Conservation (phyloP, 2,113 vertebrate species). For the Calcarius ornatus region DNA sequence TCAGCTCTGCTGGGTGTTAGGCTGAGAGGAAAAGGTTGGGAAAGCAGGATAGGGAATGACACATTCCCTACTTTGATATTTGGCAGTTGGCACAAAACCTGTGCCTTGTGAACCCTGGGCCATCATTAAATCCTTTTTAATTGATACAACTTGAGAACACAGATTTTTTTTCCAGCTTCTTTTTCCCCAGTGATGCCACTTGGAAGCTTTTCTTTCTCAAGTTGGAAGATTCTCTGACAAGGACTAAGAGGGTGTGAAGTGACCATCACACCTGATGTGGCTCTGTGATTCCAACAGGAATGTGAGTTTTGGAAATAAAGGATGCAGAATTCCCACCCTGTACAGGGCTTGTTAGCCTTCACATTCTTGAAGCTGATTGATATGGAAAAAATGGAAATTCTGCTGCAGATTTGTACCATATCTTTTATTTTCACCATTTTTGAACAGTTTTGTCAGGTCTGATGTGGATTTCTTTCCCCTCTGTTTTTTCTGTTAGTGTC, state of each 20-base stretch:
- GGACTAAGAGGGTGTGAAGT: not conserved
- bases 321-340: not conserved
- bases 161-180: not conserved
- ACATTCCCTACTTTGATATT: not conserved
- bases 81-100: not conserved
- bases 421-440: not conserved
- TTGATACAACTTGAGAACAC: not conserved
- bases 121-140: not conserved
- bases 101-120: not conserved
- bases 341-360: not conserved
- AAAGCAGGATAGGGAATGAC: not conserved
- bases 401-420: accelerated
- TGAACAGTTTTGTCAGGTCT: not conserved
- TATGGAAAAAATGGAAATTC: not conserved
- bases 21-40: not conserved
- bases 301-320: not conserved
- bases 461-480: not conserved
- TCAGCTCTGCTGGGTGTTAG: not conserved
- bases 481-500: not conserved
- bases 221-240: not conserved
- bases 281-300: not conserved
- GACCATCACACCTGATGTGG: not conserved
- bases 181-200: not conserved
- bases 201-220: not conserved
- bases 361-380: not conserved